A percentile compares a stretch with the other conserved stretches of the same genome.
Conservation (phyloP, 2,888 invertebrate species). For the Rutpela maculata region DNA sequence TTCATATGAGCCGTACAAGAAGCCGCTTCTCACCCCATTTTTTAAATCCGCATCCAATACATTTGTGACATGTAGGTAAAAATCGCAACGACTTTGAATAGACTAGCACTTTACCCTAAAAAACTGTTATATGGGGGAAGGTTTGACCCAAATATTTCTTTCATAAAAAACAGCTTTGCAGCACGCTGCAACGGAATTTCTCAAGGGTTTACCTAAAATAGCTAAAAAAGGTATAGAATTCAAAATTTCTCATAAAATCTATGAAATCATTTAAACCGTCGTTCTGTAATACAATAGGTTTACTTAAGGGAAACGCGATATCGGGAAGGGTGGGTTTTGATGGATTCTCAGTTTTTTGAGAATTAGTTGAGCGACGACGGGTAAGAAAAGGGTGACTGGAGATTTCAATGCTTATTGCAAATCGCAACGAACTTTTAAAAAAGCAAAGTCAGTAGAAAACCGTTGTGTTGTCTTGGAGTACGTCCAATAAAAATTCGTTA, state of each 20-base stretch:
- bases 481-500: background rate
- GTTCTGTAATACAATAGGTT: conserved; percentile 43
- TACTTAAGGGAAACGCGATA: conserved; percentile 44
- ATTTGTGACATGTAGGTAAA: conserved; percentile 68
- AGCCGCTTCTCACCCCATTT: conserved; percentile 65
- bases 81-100: conserved; percentile 66
- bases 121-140: conserved; percentile 63
- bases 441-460: background rate
- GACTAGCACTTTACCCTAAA: conserved; percentile 69
- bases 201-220: conserved; percentile 65
- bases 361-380: background rate
- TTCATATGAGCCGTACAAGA: conserved; percentile 64
- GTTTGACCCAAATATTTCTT: conserved; percentile 66
- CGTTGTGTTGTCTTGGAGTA: background rate
- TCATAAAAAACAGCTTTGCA: conserved; percentile 65
- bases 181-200: conserved; percentile 69
- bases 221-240: conserved; percentile 50
- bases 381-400: conserved; percentile 15
- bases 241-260: conserved; percentile 27
- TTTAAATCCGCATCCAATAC: conserved; percentile 54
- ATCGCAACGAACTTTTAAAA: background rate
- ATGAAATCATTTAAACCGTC: conserved; percentile 24
- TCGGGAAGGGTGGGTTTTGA: conserved; percentile 18
- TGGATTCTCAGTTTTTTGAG: conserved; percentile 29
- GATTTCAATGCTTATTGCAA: background rate